Conservation (phyloP, 2,888 invertebrate genomes). For the Hypomecis atomaria region DNA sequence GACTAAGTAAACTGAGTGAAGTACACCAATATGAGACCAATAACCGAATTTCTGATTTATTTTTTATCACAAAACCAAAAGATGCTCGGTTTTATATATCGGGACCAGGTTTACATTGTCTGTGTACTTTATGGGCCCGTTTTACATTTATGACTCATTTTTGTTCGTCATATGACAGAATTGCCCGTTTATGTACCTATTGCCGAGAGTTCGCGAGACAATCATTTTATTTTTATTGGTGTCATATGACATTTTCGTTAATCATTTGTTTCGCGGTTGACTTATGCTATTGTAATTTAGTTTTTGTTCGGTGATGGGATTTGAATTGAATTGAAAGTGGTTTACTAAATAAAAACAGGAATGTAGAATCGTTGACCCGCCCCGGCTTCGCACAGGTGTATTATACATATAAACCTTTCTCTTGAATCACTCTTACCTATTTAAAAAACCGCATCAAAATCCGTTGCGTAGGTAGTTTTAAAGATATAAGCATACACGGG, state of each 20-base stretch:
- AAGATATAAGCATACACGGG: no score
- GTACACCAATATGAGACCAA: conserved; percentile 7
- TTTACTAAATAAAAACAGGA: background rate
- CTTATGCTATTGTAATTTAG: background rate
- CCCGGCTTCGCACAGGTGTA: no score
- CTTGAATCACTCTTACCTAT: no score
- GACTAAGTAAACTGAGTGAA: no score
- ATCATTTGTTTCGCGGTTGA: conserved; percentile 14
- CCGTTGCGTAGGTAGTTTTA: no score
- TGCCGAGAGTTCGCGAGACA: conserved; percentile 11
- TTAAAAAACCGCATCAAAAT: no score
- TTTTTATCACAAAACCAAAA: conserved; percentile 39
- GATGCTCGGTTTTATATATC: conserved; percentile 40
- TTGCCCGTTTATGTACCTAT: conserved; percentile 29
- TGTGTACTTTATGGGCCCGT: conserved; percentile 35
- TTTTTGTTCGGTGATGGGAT: background rate
- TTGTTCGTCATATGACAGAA: conserved; percentile 29
- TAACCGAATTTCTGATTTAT: conserved; percentile 31
- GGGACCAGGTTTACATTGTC: conserved; percentile 43
- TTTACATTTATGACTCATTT: conserved; percentile 45
- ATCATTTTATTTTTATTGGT: conserved; percentile 21
- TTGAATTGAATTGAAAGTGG: background rate
- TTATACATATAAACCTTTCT: no score
- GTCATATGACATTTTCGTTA: conserved; percentile 3
- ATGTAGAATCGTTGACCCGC: no score